A percentile compares a stretch with the other conserved stretches of the same genome.
These are phyloP conservation scores for Tryphoninae sp. DNA, from an alignment of 2,888 invertebrate species.

Conservation along the genomic window DNA sequence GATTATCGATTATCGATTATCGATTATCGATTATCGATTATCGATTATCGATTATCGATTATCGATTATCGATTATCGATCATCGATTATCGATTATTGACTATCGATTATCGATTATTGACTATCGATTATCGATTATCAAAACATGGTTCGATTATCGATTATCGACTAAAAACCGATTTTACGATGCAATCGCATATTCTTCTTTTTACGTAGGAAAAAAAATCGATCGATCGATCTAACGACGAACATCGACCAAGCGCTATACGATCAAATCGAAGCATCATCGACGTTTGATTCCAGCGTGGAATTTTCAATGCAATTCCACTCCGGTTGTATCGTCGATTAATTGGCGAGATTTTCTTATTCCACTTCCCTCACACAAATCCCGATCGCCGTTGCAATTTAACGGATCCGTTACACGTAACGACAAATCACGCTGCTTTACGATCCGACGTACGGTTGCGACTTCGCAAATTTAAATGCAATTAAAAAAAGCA, in stretches of 20 bases:
- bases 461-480: constrained; percentile 14
- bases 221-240: neutral
- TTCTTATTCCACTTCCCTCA: constrained; percentile 8
- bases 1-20: neutral
- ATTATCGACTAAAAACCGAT: constrained; percentile 1
- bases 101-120: neutral
- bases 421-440: constrained; percentile 54
- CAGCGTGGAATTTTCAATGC: constrained; percentile 12
- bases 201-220: neutral
- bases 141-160: neutral
- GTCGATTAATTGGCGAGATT: constrained; percentile 25
- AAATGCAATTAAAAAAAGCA: constrained; percentile 24
- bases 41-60: neutral
- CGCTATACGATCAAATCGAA: neutral
- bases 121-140: neutral
- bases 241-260: neutral
- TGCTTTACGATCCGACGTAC: constrained; percentile 44
- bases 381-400: constrained; percentile 8
- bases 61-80: neutral
- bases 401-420: constrained; percentile 47
- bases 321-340: constrained; percentile 10
- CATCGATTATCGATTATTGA: neutral
- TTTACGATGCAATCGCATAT: constrained; percentile 16
- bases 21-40: neutral
- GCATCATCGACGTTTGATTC: constrained; percentile 1